Evolutionary conservation across 1,140 invertebrate species (phyloP).

Genomic region (Hormaphis cornu): DNA sequence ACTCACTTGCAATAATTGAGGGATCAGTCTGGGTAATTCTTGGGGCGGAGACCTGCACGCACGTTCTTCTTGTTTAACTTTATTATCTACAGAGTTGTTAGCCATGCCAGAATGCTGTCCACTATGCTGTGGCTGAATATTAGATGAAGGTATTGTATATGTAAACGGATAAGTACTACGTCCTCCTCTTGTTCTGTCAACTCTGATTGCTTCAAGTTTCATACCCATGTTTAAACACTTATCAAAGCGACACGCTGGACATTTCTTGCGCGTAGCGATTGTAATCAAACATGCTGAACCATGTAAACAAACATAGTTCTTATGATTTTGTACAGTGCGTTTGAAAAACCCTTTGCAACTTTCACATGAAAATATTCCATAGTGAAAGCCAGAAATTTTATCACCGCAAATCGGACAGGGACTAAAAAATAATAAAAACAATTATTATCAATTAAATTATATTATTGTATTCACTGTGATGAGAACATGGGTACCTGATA

Average conservation of each 20-base stretch:
- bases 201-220: slow-evolving; percentile 93
- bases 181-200: slow-evolving; percentile 87
- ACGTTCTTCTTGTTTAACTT: slow-evolving; percentile 35
- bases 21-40: slow-evolving; percentile 41
- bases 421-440: slow-evolving; percentile 45
- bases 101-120: slow-evolving; percentile 11
- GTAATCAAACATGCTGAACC: slow-evolving; percentile 84
- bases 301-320: slow-evolving; percentile 88
- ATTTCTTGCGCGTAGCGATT: slow-evolving; percentile 88
- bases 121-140: slow-evolving; percentile 32
- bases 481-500: too few relatives aligned
- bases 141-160: slow-evolving; percentile 64
- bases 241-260: slow-evolving; percentile 92
- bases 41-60: slow-evolving; percentile 31
- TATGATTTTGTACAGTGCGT: slow-evolving; percentile 93
- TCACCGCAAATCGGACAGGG: slow-evolving; percentile 92
- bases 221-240: slow-evolving; percentile 93
- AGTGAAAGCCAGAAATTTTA: slow-evolving; percentile 90
- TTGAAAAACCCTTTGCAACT: slow-evolving; percentile 98
- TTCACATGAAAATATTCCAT: slow-evolving; percentile 94
- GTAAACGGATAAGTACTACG: slow-evolving; percentile 91
- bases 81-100: slow-evolving; percentile 10
- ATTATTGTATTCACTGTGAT: background rate
- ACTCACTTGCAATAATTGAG: slow-evolving; percentile 49
- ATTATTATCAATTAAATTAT: background rate